Evolutionary conservation across 2,888 invertebrate species (phyloP).

Genomic region (Chelonus formosanus): DNA sequence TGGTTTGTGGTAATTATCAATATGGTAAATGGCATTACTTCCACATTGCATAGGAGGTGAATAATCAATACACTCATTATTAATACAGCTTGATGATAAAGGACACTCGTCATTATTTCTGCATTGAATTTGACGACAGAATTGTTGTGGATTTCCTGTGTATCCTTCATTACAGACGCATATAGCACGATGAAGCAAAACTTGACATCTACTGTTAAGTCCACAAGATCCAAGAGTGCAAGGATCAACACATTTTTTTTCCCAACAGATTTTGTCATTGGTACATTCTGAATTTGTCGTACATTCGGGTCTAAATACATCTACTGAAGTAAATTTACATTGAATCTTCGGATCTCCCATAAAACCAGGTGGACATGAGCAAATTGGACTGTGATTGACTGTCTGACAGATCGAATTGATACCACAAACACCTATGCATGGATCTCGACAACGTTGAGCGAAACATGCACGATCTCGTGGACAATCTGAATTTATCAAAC

Average conservation of each 20-base stretch:
- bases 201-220: slow-evolving; percentile 79
- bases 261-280: slow-evolving; percentile 84
- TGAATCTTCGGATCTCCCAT: slow-evolving; percentile 81
- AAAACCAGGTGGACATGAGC: slow-evolving; percentile 82
- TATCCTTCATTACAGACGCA: slow-evolving; percentile 85
- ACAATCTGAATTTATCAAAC: slow-evolving; percentile 89
- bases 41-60: slow-evolving; percentile 85
- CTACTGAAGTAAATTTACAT: slow-evolving; percentile 67
- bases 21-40: slow-evolving; percentile 77
- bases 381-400: slow-evolving; percentile 83
- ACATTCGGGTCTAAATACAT: slow-evolving; percentile 77
- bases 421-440: slow-evolving; percentile 84
- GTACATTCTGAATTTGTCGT: slow-evolving; percentile 79
- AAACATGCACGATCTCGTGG: slow-evolving; percentile 82
- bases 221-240: slow-evolving; percentile 80
- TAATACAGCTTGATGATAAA: slow-evolving; percentile 81
- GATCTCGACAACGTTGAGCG: slow-evolving; percentile 84
- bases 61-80: slow-evolving; percentile 81
- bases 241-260: slow-evolving; percentile 78
- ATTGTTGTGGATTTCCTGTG: slow-evolving; percentile 83
- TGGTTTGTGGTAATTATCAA: slow-evolving; percentile 80
- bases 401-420: slow-evolving; percentile 82
- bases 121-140: slow-evolving; percentile 85
- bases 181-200: slow-evolving; percentile 80
- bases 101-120: slow-evolving; percentile 86